phyloP scores from a whole-genome alignment of 2,888 invertebrate genomes.

The Chymomyza caudatula region DNA sequence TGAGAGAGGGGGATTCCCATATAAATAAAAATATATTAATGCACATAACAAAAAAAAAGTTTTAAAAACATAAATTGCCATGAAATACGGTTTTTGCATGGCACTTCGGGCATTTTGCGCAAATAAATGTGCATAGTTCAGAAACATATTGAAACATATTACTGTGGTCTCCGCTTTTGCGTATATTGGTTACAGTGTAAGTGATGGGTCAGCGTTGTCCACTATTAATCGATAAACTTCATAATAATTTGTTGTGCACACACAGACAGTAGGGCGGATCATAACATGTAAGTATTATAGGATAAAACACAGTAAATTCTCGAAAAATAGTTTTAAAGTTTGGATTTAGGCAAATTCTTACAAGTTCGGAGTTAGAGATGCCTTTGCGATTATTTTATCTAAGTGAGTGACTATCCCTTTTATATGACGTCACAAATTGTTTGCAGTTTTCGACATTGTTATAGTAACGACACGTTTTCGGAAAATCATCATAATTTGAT shows the following conservation, averaged over 20 bases:
- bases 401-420: too few relatives aligned
- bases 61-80: slow-evolving; percentile 41
- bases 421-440: too few relatives aligned
- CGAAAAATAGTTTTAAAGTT: neutral
- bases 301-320: neutral
- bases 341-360: too few relatives aligned
- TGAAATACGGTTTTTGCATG: slow-evolving; percentile 22
- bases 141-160: slow-evolving; percentile 57
- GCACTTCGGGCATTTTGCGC: slow-evolving; percentile 24
- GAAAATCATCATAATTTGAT: too few relatives aligned
- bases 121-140: slow-evolving; percentile 8
- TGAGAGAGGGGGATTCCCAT: slow-evolving; percentile 3
- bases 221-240: slow-evolving; percentile 62
- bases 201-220: neutral
- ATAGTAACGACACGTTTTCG: too few relatives aligned
- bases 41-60: slow-evolving; percentile 7
- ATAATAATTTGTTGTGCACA: slow-evolving; percentile 58
- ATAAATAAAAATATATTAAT: slow-evolving; percentile 12
- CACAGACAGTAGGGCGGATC: neutral
- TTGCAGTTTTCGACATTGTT: too few relatives aligned
- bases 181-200: neutral
- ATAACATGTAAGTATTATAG: neutral
- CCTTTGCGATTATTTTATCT: too few relatives aligned
- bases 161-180: slow-evolving; percentile 19
- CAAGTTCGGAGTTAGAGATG: too few relatives aligned